Evolutionary conservation across 2,113 vertebrate genomes (phyloP), one percentile per base, ranked within the genome.

Genomic region (Pipa parva): DNA sequence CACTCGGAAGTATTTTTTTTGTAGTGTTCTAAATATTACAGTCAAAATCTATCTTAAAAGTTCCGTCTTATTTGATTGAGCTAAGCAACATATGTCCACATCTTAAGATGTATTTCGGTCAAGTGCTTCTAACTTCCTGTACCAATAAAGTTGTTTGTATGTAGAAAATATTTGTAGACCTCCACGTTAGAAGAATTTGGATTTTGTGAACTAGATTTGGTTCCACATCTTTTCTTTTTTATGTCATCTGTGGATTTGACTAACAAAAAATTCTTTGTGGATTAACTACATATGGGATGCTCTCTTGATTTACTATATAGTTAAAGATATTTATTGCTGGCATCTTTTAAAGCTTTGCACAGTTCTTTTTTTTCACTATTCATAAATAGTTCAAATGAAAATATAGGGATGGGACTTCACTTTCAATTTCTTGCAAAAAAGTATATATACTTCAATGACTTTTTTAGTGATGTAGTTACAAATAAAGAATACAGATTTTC

Each of bases 211-310:
- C 31, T 27, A 8, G 6, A 3, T 18, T 31, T 56, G 31, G 55
- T 36, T 58, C 28, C 55, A 37, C 55, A 29, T 58, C 27, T 29
- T 58, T 58, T 33, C 55, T 58, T 56, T 58, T 29, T 54, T 58
- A 58, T 58, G 55, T 26, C 55, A 58, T 58, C 31, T 58, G 55
- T 31, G 20, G 24, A 15, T 36, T 33, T 42, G 22, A 7, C 55
- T 37, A n/a, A n/a, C 24, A 58, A 58, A 36, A n/a, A 36, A 22
- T 58, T 29, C 18, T 21, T 36, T 33, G 28, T 22, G 31, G 18
- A 20, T 17, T 21, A 58, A 10, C n/a, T 37, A 13, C 55, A 58
- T 33, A 31, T 33, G 29, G 31, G 20, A 33, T 58, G 7, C 18
- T 21, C 55, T 3, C 29, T 20, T 18, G 18, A 20, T 36, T 58